Conservation (phyloP, 2,888 invertebrate genomes). For the Dolomedes plantarius region DNA sequence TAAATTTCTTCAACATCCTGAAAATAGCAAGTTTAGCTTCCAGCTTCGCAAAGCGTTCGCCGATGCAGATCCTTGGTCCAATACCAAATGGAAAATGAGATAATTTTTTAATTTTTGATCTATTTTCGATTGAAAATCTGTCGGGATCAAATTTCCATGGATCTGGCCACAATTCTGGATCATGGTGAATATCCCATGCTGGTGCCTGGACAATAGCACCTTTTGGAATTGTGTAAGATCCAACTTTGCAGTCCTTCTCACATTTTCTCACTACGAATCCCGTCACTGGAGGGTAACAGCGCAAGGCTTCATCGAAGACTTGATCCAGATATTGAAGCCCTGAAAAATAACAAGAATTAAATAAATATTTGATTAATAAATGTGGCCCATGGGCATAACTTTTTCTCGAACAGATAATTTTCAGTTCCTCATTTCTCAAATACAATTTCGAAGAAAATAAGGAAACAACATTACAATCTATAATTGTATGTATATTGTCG, state of each 20-base stretch:
- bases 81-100: conserved; percentile 72
- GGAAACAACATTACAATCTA: no score
- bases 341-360: conserved; percentile 1
- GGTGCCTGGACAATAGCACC: conserved; percentile 72
- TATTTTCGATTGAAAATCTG: conserved; percentile 72
- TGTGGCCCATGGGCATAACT: background rate
- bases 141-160: conserved; percentile 74
- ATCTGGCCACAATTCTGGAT: conserved; percentile 74
- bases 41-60: conserved; percentile 72
- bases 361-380: no score
- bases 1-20: conserved; percentile 62
- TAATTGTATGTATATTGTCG: no score
- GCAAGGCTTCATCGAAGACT: conserved; percentile 59
- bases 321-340: conserved; percentile 66
- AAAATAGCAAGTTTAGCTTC: conserved; percentile 71
- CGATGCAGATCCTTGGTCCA: conserved; percentile 73
- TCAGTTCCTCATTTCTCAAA: no score
- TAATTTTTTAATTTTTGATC: conserved; percentile 29
- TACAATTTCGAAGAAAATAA: no score
- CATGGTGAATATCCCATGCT: conserved; percentile 74
- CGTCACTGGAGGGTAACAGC: conserved; percentile 72
- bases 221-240: conserved; percentile 72
- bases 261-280: conserved; percentile 67
- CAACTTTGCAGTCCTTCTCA: conserved; percentile 49
- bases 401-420: no score